A percentile compares a stretch with the other conserved stretches of the same genome.
These are phyloP conservation scores for Engraulis encrasicolus DNA, from an alignment of 2,113 vertebrate genomes.

Conservation along the genomic window DNA sequence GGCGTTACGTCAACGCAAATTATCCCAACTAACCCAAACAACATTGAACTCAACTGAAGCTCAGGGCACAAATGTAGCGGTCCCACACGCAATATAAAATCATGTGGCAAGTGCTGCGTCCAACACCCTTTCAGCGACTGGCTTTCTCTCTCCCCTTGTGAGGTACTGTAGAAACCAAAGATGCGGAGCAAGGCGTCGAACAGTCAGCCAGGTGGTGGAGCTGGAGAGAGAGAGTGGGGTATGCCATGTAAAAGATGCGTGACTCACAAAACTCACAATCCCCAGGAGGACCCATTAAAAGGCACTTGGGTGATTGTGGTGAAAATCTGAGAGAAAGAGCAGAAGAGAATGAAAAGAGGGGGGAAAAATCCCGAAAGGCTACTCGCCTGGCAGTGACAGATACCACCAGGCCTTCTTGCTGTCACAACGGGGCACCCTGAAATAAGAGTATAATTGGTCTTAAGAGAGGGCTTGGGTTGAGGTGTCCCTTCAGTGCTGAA, in stretches of 20 bases:
- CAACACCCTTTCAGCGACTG: slow-evolving; percentile 14
- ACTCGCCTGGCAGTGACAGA: slow-evolving; percentile 4
- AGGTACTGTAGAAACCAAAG: neutral
- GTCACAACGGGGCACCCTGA: slow-evolving; percentile 19
- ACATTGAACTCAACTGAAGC: too few relatives aligned
- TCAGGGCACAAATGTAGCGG: neutral
- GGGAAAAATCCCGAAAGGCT: neutral
- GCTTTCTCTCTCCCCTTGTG: neutral
- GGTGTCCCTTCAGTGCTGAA: neutral
- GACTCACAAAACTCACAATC: slow-evolving; percentile 42
- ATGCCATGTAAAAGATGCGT: slow-evolving; percentile 23
- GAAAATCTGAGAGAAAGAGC: slow-evolving; percentile 23
- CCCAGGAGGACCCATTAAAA: slow-evolving; percentile 29
- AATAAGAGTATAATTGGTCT: neutral
- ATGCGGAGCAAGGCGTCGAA: too few relatives aligned
- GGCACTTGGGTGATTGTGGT: slow-evolving; percentile 30
- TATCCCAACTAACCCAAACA: neutral
- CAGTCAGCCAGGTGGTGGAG: too few relatives aligned
- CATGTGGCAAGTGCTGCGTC: neutral
- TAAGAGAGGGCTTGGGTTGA: neutral
- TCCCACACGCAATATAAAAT: neutral
- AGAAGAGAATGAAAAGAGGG: too few relatives aligned
- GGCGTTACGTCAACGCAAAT: neutral
- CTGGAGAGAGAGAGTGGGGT: neutral
- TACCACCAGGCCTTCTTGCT: neutral